These are phyloP conservation scores for Oegoconia quadripuncta DNA, from an alignment of 2,888 invertebrate species.

Conservation along the genomic window DNA sequence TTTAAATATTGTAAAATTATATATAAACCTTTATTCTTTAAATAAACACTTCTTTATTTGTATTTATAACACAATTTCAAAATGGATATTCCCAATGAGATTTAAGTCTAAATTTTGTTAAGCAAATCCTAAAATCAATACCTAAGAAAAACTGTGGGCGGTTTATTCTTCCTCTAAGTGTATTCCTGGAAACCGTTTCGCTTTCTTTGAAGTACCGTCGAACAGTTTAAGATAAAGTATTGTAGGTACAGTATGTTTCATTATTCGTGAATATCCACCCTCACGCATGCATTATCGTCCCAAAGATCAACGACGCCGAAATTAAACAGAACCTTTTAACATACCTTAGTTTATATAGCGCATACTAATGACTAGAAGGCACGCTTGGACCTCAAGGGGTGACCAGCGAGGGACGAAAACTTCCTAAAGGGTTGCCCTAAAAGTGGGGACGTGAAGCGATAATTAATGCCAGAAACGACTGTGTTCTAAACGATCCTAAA, in stretches of 20 bases:
- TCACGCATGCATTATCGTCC: slow-evolving; percentile 1
- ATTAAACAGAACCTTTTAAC: slow-evolving; percentile 56
- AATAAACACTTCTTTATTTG: too few species aligned
- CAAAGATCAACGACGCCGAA: slow-evolving; percentile 41
- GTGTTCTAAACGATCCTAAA: slow-evolving; percentile 37
- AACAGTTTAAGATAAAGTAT: too few species aligned
- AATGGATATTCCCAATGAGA: too few species aligned
- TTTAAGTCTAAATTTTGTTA: too few species aligned
- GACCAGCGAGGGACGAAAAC: slow-evolving; percentile 73
- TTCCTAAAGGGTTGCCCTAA: slow-evolving; percentile 76
- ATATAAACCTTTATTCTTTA: too few species aligned
- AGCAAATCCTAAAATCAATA: too few species aligned
- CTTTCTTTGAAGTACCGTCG: too few species aligned
- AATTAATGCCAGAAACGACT: slow-evolving; percentile 74
- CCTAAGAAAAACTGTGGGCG: too few species aligned
- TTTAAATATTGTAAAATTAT: too few species aligned
- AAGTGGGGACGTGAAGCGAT: slow-evolving; percentile 62
- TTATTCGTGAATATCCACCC: slow-evolving; percentile 1
- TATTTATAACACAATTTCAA: too few species aligned
- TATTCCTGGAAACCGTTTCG: too few species aligned
- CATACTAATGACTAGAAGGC: slow-evolving; percentile 67
- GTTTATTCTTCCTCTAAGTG: too few species aligned
- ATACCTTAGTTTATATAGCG: slow-evolving; percentile 65
- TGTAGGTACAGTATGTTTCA: not conserved
- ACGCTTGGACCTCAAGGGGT: slow-evolving; percentile 67